Conservation (phyloP, 2,113 vertebrate genomes). For the Oriolus oriolus region DNA sequence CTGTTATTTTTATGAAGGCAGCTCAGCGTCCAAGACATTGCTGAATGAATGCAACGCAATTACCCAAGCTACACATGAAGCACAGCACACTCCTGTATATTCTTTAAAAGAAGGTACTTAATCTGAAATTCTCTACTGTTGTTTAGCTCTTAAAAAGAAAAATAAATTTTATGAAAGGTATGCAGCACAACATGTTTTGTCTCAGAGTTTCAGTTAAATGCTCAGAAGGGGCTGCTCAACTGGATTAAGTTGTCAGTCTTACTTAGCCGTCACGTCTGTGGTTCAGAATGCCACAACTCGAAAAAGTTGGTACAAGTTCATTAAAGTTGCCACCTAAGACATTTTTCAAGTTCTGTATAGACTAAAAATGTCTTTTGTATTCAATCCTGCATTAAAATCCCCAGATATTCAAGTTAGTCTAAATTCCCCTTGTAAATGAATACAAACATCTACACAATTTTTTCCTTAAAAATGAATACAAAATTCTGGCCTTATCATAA, state of each 20-base stretch:
- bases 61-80: neutral
- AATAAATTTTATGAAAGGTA: neutral
- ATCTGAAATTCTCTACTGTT: neutral
- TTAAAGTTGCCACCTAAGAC: neutral
- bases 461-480: neutral
- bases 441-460: neutral
- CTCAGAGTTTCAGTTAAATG: neutral
- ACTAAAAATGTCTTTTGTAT: neutral
- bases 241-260: neutral
- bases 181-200: neutral
- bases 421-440: neutral
- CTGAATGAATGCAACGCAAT: neutral
- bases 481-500: neutral
- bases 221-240: neutral
- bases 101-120: neutral
- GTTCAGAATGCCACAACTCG: neutral
- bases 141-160: neutral
- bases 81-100: neutral
- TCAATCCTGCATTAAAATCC: neutral
- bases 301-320: neutral
- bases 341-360: neutral
- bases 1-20: neutral
- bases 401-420: neutral
- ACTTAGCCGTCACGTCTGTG: rapidly evolving
- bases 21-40: neutral